Evolutionary conservation across 2,888 invertebrate genomes (phyloP), one percentile per base, ranked within the genome.

Genomic region (Drepanosiphum platanoidis): DNA sequence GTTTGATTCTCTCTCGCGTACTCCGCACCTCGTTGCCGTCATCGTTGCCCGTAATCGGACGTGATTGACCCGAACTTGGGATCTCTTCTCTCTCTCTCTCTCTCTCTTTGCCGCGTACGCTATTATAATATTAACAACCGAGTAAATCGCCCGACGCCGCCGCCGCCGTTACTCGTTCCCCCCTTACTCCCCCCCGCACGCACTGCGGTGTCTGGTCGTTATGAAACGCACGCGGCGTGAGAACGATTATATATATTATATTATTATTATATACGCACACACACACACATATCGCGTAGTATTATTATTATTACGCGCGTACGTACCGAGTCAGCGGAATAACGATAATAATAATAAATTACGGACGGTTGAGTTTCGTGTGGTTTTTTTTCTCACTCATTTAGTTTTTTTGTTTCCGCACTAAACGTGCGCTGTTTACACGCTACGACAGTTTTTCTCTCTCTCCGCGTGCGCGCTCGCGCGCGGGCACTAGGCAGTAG

Each of bases 51-150:
- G 84, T 84, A 75, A 83, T 84, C 75, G 84, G 77, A 77, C 84
- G 84, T 84, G 84, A 84, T 84, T 84, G 84, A 75, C 84, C 84
- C 75, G 75, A 84, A 75, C 75, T 77, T 39, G 52, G 39, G 66
- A 68, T 71, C 70, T 71, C 70, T 46, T 79, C 66, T 66, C 78
- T 42, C 66, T 72, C 58, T 9, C 34, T 66, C 64, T 15, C 32
- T 18, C 8, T n/a, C 52, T 3, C 30, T 52, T 34, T 52, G 83
- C 61, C 75, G 74, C 36, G 81, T 52, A 68, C 84, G 84, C 75
- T 70, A 84, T 84, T 84, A 66, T 68, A 84, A 84, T 75, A 68
- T 75, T 84, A 84, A 84, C 84, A 58, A 84, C 75, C 84, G 68
- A 84, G 84, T 83, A 83, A 83, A 81, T 81, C 81, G 81, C 80